Evolutionary conservation across 2,888 invertebrate genomes (phyloP).

Genomic region (Polymixis flavicincta): DNA sequence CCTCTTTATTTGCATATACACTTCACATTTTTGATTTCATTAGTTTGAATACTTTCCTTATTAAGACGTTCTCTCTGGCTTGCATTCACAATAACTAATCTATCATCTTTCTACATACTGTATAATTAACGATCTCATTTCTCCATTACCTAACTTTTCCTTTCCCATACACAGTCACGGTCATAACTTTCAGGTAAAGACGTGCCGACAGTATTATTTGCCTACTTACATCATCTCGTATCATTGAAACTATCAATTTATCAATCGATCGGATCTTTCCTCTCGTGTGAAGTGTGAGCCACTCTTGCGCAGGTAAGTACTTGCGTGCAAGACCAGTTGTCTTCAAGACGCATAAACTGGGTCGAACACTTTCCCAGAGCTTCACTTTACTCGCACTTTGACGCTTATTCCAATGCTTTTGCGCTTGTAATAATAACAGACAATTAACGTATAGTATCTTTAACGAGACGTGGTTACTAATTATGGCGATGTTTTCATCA

Average conservation of each 20-base stretch:
- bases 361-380: constrained; percentile 67
- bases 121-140: constrained; percentile 7
- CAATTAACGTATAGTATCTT: constrained; percentile 25
- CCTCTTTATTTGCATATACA: not conserved
- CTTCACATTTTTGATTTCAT: not conserved
- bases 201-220: not conserved
- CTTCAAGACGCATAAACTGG: constrained; percentile 49
- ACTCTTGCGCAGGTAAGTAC: constrained; percentile 14
- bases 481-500: constrained; percentile 15
- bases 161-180: not conserved
- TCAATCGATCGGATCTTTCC: constrained; percentile 39
- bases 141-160: constrained; percentile 25
- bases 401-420: constrained; percentile 37
- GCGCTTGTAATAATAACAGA: constrained; percentile 16
- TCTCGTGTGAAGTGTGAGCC: constrained; percentile 25
- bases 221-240: constrained; percentile 31
- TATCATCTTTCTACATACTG: not conserved
- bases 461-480: constrained; percentile 9
- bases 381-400: constrained; percentile 51
- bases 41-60: not conserved
- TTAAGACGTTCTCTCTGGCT: not conserved
- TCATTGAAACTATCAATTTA: constrained; percentile 42
- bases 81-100: not conserved
- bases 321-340: constrained; percentile 52
- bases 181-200: constrained; percentile 23